Conservation (phyloP, 2,797 vertebrate species). For the Macropus fuliginosus region DNA sequence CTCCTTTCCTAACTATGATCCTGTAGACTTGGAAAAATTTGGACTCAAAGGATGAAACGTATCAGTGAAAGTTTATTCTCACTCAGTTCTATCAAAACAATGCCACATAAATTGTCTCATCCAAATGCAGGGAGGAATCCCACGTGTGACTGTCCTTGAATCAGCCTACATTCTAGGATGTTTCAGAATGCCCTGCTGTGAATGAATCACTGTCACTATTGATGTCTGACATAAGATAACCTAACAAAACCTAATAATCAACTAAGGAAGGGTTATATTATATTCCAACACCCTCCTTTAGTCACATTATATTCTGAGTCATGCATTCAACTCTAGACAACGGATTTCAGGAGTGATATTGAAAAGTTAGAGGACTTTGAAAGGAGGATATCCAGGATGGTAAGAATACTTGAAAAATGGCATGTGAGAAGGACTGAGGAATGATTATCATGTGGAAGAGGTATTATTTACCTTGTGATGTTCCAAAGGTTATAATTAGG, state of each 20-base stretch:
- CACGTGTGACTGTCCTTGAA: background rate
- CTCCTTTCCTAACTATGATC: background rate
- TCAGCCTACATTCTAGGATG: background rate
- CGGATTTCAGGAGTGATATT: background rate
- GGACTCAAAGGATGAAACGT: background rate
- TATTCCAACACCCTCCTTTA: background rate
- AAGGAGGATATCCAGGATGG: background rate
- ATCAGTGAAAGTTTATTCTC: background rate
- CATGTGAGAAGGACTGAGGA: background rate
- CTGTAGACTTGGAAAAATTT: background rate
- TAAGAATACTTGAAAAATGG: background rate
- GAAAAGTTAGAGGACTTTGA: background rate
- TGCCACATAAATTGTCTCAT: background rate
- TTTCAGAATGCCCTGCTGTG: background rate
- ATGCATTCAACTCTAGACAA: background rate
- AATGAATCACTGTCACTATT: background rate
- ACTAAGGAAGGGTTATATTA: background rate
- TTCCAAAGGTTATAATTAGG: background rate
- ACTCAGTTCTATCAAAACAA: background rate
- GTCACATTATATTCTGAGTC: background rate
- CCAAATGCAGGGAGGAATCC: background rate
- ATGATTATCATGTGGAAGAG: background rate
- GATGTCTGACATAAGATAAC: background rate
- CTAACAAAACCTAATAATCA: background rate
- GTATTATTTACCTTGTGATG: background rate